Evolutionary conservation across 2,797 vertebrate genomes (phyloP).

Genomic region (Eutrigla gurnardus): DNA sequence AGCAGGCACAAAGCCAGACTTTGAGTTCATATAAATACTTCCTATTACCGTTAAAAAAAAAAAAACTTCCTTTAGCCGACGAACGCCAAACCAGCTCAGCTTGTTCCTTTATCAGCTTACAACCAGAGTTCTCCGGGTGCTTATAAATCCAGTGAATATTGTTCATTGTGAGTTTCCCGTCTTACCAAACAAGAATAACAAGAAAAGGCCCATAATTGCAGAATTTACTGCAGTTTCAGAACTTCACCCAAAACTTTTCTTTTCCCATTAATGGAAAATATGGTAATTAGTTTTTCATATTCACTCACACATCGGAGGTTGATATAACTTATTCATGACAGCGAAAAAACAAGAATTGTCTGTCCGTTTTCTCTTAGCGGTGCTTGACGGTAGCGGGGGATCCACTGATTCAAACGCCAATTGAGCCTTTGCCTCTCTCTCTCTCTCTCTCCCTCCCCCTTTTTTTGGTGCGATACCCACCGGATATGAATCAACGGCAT

Average conservation of each 20-base stretch:
- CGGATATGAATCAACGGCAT: constrained; percentile 79
- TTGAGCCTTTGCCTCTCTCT: constrained; percentile 61
- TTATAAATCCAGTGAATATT: constrained; percentile 80
- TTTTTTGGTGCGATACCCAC: constrained; percentile 63
- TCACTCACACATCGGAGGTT: constrained; percentile 74
- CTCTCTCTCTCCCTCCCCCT: constrained; percentile 49
- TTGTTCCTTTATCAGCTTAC: constrained; percentile 81
- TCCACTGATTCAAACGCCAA: constrained; percentile 62
- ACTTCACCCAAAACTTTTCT: constrained; percentile 77
- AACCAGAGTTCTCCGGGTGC: constrained; percentile 78
- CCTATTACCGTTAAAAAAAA: constrained; percentile 80
- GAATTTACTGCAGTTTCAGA: constrained; percentile 82
- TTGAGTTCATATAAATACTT: constrained; percentile 75
- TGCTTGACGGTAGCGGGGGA: constrained; percentile 41
- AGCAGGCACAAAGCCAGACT: constrained; percentile 70
- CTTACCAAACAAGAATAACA: constrained; percentile 79
- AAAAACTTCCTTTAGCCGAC: constrained; percentile 75
- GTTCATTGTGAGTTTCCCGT: constrained; percentile 75
- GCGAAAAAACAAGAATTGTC: constrained; percentile 74
- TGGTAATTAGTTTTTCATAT: constrained; percentile 83
- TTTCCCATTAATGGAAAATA: constrained; percentile 84
- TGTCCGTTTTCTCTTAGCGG: constrained; percentile 70
- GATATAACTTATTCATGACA: constrained; percentile 84
- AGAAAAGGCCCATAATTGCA: constrained; percentile 81
- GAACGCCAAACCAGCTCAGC: constrained; percentile 73